These are phyloP conservation scores for Phymatocera aterrima DNA, from an alignment of 2,888 invertebrate genomes.

Conservation along the genomic window DNA sequence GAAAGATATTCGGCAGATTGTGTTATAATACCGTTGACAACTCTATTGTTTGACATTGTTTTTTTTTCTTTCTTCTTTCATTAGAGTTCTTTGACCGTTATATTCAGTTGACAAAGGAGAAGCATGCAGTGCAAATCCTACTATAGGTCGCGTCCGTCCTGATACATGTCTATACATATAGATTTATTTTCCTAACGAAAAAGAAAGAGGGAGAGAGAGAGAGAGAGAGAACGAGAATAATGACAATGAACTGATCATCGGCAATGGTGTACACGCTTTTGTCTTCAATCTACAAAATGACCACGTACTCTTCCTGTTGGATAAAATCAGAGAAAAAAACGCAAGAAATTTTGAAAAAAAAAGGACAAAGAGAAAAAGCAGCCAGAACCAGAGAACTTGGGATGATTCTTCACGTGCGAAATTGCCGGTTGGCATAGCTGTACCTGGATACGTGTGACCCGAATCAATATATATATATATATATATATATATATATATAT, in stretches of 20 bases:
- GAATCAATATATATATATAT: slow-evolving; percentile 47
- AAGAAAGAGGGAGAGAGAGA: no score
- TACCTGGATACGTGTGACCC: slow-evolving; percentile 58
- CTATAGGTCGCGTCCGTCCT: background rate
- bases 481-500: no score
- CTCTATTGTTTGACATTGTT: slow-evolving; percentile 28
- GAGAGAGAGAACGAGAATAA: no score
- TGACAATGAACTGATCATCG: no score
- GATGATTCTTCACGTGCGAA: slow-evolving; percentile 40
- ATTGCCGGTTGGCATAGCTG: slow-evolving; percentile 36
- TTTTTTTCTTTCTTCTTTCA: background rate
- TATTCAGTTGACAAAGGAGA: slow-evolving; percentile 60
- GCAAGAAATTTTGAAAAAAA: no score
- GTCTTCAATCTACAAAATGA: no score
- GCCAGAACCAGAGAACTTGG: no score
- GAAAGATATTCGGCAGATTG: background rate
- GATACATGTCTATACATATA: no score
- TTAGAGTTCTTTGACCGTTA: slow-evolving; percentile 54
- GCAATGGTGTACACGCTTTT: no score
- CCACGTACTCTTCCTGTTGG: no score
- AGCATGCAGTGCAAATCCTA: slow-evolving; percentile 50
- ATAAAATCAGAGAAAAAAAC: no score
- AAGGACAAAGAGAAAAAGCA: background rate
- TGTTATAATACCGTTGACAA: slow-evolving; percentile 21
- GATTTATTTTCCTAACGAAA: no score